Percentiles rank a stretch among this genome's conserved stretches.
These are phyloP conservation scores for Pandemis heparana DNA, from an alignment of 2,888 invertebrate species.

Conservation along the genomic window DNA sequence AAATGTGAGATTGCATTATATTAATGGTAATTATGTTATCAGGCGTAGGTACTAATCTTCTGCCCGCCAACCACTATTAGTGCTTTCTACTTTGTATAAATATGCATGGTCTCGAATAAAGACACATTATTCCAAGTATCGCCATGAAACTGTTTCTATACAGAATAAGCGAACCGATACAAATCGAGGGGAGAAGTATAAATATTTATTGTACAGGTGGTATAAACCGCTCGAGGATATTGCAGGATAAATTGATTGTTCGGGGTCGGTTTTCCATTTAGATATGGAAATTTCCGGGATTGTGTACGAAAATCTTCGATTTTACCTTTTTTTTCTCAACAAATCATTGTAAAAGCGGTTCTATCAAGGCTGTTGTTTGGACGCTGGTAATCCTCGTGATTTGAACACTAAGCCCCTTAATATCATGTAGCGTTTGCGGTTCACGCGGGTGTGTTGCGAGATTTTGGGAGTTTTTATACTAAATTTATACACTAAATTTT, in stretches of 20 bases:
- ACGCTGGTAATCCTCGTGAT: slow-evolving; percentile 54
- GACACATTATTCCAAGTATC: slow-evolving; percentile 42
- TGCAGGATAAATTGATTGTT: slow-evolving; percentile 86
- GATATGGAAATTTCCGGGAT: slow-evolving; percentile 85
- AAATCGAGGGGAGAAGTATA: slow-evolving; percentile 80
- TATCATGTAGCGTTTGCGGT: slow-evolving; percentile 1
- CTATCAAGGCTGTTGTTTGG: slow-evolving; percentile 55
- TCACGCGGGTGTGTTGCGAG: slow-evolving; percentile 23
- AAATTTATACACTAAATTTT: not conserved
- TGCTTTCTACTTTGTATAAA: not conserved
- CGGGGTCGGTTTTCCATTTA: slow-evolving; percentile 86
- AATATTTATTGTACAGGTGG: slow-evolving; percentile 86
- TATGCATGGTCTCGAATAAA: slow-evolving; percentile 24
- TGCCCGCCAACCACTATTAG: too few species aligned
- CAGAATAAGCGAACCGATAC: slow-evolving; percentile 67
- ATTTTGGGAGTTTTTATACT: not conserved
- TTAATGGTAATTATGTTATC: not conserved
- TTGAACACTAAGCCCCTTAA: slow-evolving; percentile 42
- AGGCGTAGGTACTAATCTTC: too few species aligned
- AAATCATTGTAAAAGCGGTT: slow-evolving; percentile 73
- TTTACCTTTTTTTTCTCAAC: slow-evolving; percentile 76
- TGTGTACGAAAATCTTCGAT: slow-evolving; percentile 84
- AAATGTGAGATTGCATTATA: too few species aligned
- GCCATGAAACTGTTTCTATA: slow-evolving; percentile 51
- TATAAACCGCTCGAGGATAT: slow-evolving; percentile 85